Conservation (phyloP, 2,113 vertebrate genomes). For the Redunca redunca region DNA sequence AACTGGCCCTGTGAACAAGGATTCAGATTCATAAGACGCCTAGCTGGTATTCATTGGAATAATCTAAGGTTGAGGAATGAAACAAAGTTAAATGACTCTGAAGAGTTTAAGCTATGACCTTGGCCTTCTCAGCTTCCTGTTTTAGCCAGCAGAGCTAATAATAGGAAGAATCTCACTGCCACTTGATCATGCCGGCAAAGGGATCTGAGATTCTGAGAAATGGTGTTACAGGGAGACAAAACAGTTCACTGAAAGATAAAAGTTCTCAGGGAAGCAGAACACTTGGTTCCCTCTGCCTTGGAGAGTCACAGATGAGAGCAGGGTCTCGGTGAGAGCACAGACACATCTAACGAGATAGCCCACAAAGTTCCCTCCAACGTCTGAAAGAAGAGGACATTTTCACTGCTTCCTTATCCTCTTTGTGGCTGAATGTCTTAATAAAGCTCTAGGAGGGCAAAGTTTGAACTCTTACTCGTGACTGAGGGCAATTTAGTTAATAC, state of each 20-base stretch:
- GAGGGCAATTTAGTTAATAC: not conserved
- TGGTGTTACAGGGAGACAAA: not conserved
- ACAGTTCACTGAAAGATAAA: not conserved
- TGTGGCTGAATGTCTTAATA: not conserved
- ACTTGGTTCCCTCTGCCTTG: not conserved
- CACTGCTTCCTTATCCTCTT: not conserved
- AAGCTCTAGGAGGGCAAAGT: not conserved
- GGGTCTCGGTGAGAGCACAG: not conserved
- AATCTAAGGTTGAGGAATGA: not conserved
- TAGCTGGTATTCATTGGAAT: not conserved
- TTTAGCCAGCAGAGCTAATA: slow-evolving; percentile 40
- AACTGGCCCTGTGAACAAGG: not conserved
- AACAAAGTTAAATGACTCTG: not conserved
- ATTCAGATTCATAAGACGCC: not conserved
- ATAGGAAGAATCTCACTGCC: slow-evolving; percentile 14
- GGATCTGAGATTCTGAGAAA: slow-evolving; percentile 3
- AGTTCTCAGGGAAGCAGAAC: not conserved
- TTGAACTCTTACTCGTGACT: not conserved
- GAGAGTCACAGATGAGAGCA: not conserved
- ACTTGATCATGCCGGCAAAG: not conserved
- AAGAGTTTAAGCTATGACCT: not conserved
- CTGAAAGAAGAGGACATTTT: not conserved
- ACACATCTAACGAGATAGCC: not conserved
- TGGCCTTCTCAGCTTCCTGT: slow-evolving; percentile 23
- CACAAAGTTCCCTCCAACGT: not conserved